Conservation (phyloP, 2,888 invertebrate species). For the Chymomyza fuscimana region DNA sequence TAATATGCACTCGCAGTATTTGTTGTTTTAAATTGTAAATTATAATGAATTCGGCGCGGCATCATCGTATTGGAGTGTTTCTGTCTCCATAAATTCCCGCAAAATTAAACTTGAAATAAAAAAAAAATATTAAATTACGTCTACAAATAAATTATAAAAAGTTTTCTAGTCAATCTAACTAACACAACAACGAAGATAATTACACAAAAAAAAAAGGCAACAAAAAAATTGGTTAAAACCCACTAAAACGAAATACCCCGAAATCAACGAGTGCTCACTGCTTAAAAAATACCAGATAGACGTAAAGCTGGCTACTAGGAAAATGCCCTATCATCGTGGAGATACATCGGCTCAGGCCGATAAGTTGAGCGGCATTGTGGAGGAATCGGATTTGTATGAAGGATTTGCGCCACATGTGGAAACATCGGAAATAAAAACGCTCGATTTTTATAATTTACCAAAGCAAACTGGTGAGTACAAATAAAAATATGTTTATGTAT, state of each 20-base stretch:
- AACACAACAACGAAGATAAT: slow-evolving; percentile 19
- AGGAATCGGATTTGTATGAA: slow-evolving; percentile 88
- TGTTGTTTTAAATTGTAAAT: slow-evolving; percentile 62
- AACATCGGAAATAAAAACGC: slow-evolving; percentile 85
- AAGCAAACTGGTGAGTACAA: slow-evolving; percentile 77
- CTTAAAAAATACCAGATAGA: slow-evolving; percentile 8
- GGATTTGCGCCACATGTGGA: slow-evolving; percentile 91
- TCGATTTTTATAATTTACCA: slow-evolving; percentile 77
- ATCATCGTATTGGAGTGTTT: slow-evolving; percentile 80
- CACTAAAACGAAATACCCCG: not conserved
- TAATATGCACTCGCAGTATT: slow-evolving; percentile 74
- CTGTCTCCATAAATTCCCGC: slow-evolving; percentile 77
- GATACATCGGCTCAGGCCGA: slow-evolving; percentile 81
- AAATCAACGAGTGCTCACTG: not conserved
- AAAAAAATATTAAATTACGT: slow-evolving; percentile 24
- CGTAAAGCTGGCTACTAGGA: slow-evolving; percentile 54
- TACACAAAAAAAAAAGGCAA: slow-evolving; percentile 7
- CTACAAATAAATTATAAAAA: slow-evolving; percentile 23
- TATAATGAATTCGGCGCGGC: slow-evolving; percentile 80
- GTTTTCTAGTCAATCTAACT: slow-evolving; percentile 67
- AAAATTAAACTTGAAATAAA: slow-evolving; percentile 13
- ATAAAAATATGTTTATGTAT: not conserved
- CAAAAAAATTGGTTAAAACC: slow-evolving; percentile 8
- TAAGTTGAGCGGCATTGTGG: slow-evolving; percentile 87
- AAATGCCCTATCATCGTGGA: slow-evolving; percentile 79